phyloP scores from a whole-genome alignment of 2,888 invertebrate genomes.

The Unio pictorum region DNA sequence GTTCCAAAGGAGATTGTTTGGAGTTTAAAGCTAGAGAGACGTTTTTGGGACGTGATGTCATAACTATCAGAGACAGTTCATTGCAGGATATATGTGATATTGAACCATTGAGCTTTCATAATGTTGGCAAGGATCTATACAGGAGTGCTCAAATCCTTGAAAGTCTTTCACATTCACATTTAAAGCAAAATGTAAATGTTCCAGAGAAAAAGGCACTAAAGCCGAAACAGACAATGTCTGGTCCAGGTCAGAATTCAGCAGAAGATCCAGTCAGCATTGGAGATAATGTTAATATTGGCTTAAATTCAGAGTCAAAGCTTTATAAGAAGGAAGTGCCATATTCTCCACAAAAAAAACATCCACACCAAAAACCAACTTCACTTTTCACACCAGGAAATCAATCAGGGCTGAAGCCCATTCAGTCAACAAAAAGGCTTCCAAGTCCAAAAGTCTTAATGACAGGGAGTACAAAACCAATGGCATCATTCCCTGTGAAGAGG shows the following conservation, averaged over 20 bases:
- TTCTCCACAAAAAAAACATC: conserved; percentile 14
- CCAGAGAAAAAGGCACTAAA: too few relatives aligned
- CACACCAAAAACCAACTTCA: conserved; percentile 16
- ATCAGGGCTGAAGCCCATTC: conserved; percentile 6
- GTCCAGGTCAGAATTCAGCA: neutral
- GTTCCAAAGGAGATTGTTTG: too few relatives aligned
- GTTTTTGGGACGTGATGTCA: too few relatives aligned
- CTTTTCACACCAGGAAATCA: conserved; percentile 13
- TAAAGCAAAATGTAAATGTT: too few relatives aligned
- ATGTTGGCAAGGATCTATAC: too few relatives aligned
- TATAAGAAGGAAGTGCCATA: neutral
- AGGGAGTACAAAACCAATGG: conserved; percentile 29
- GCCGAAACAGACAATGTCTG: neutral
- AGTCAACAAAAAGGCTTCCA: conserved; percentile 36
- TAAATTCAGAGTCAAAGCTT: neutral
- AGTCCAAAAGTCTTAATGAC: conserved; percentile 59
- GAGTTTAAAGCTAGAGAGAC: too few relatives aligned
- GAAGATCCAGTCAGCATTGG: neutral
- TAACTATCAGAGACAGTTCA: too few relatives aligned
- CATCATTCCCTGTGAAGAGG: conserved; percentile 40
- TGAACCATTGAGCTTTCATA: too few relatives aligned
- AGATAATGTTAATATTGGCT: too few relatives aligned
- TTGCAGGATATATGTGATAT: too few relatives aligned
- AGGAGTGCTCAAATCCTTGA: too few relatives aligned
- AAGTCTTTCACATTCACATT: too few relatives aligned